phyloP scores from a whole-genome alignment of 1,140 invertebrate genomes.

The Trypoxylus dichotomus region DNA sequence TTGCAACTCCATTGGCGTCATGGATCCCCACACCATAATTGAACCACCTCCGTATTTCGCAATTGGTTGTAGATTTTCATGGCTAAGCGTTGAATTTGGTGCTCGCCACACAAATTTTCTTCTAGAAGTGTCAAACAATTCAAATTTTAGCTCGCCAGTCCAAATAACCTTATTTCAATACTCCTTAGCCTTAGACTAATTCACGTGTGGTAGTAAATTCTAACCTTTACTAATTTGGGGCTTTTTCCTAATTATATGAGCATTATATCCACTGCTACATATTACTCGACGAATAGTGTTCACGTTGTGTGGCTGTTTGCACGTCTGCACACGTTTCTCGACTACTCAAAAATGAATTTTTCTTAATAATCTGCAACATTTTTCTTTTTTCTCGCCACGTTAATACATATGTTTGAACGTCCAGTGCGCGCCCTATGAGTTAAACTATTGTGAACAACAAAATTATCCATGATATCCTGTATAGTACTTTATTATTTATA shows the following conservation, averaged over 20 bases:
- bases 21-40: not conserved
- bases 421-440: not conserved
- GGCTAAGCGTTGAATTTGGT: not conserved
- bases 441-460: not conserved
- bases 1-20: not conserved
- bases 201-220: not conserved
- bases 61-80: not conserved
- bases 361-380: not conserved
- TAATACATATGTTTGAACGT: not conserved
- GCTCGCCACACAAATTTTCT: not conserved
- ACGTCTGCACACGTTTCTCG: not conserved
- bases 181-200: not conserved
- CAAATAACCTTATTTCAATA: not conserved
- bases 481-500: not conserved
- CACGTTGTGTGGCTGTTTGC: not conserved
- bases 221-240: not conserved
- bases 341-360: not conserved
- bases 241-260: not conserved
- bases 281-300: not conserved
- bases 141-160: not conserved
- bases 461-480: not conserved
- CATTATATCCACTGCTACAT: not conserved
- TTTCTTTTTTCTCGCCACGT: not conserved
- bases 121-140: not conserved
- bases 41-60: constrained; percentile 2